Base-by-base conservation (phyloP, 2,113 vertebrate genomes). In the Arvicanthis niloticus region DNA sequence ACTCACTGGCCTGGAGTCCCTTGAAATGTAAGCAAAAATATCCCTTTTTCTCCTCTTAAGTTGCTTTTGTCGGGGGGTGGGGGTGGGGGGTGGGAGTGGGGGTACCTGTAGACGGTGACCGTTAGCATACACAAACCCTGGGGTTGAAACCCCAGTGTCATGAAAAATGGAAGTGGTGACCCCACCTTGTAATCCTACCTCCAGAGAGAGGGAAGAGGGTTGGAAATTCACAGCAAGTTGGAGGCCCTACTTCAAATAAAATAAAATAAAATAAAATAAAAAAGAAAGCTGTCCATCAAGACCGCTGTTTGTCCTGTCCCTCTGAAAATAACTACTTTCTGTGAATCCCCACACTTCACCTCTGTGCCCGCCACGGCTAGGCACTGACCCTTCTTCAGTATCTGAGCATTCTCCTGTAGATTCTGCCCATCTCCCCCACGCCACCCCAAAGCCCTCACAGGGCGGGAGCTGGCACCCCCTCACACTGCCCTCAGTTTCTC, bases 341-440 rank as follows among this genome's bases (percentile, higher is more conserved):
- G 70, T 11, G 60, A 24, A 13, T 85, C 40, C 1, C 26, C 75
- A 51, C 31, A 42, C 67, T 75, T 24, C n/a, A 31, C 58, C 34
- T 3, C 1, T 9, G 6, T 42, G 3, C 9, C 77, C 58, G 22
- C 0, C 17, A 56, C 10, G 67, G 0, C 10, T 3, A 5, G 10
- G 56, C 19, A 3, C 65, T 1, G 10, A 34, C 1, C 4, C 48
- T 53, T n/a, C 40, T 11, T 78, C n/a, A 29, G 60, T 15, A 12
- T n/a, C 65, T 48, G 19, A 12, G 75, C 42, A 4, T 45, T 34
- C 45, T 65, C 60, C 51, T 53, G 22, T 15, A 0, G 1, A 2
- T 19, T 5, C n/a, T 8, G 8, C 1, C 0, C 42, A 19, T 26
- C 12, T 15, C 60, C 82, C 1, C 0, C 42, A 21, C 22, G 7